phyloP scores from a whole-genome alignment of 2,113 vertebrate species.

The Piprites chloris region DNA sequence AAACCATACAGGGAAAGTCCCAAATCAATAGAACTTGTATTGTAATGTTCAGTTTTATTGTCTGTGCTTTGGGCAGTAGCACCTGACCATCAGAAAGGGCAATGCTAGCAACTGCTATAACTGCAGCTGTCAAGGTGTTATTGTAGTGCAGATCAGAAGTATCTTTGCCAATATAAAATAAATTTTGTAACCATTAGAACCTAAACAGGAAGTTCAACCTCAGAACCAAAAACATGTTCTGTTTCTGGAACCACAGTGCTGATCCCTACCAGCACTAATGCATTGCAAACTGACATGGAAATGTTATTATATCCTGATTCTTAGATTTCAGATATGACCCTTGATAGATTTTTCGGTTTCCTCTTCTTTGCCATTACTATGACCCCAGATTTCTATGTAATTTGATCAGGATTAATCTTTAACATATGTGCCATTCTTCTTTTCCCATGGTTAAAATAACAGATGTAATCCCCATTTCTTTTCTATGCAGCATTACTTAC shows the following conservation, averaged over 20 bases:
- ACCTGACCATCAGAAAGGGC: background rate
- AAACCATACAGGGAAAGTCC: background rate
- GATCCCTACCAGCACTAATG: background rate
- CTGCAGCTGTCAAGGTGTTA: background rate
- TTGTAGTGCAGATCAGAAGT: background rate
- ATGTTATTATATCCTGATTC: background rate
- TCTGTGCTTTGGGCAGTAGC: background rate
- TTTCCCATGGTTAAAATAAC: slow-evolving; percentile 16
- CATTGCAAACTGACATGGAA: background rate
- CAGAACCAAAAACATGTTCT: background rate
- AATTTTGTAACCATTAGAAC: background rate
- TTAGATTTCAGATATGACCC: background rate
- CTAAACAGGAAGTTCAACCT: background rate
- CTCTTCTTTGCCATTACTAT: background rate
- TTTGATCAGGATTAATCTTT: slow-evolving; percentile 42
- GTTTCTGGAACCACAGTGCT: background rate
- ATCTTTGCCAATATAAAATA: background rate
- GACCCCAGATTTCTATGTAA: background rate
- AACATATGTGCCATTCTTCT: slow-evolving; percentile 26
- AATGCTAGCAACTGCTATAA: background rate
- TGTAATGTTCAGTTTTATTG: background rate
- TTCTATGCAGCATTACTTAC: background rate
- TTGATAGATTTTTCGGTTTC: slow-evolving; percentile 4
- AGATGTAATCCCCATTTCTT: background rate
- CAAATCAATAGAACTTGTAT: background rate